These are phyloP conservation scores for Dysidea cf. avara DNA, from an alignment of 37 sponge, comb jelly and placozoan genomes.

Conservation along the genomic window DNA sequence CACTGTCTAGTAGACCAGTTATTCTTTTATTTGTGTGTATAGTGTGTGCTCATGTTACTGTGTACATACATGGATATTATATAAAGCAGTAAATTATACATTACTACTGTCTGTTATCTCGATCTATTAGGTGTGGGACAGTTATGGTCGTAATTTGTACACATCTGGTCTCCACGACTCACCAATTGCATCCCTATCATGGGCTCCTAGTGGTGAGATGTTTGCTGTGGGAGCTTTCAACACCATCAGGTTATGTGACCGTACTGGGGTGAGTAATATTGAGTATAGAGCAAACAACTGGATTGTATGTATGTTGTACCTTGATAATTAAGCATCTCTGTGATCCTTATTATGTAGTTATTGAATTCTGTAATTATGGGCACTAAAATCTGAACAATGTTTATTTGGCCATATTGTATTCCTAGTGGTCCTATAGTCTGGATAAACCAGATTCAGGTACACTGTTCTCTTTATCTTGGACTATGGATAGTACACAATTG, in stretches of 20 bases:
- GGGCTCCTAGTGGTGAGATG: conserved; percentile 91
- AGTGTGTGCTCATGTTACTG: too few species aligned
- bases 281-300: neutral
- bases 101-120: too few species aligned
- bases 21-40: too few species aligned
- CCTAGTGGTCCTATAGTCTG: conserved; percentile 94
- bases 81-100: too few species aligned
- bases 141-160: conserved; percentile 80
- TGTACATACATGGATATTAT: too few species aligned
- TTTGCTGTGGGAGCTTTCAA: conserved; percentile 93
- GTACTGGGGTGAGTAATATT: conserved; percentile 77
- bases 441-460: conserved; percentile 86
- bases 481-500: conserved; percentile 87
- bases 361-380: too few species aligned
- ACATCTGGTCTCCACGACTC: conserved; percentile 82
- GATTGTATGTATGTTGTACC: too few species aligned
- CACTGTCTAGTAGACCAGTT: too few species aligned
- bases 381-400: too few species aligned
- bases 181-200: conserved; percentile 81
- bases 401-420: too few species aligned
- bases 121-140: conserved; percentile 89
- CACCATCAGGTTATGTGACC: conserved; percentile 91
- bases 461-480: conserved; percentile 75
- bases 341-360: too few species aligned
- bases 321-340: too few species aligned